A percentile compares a stretch with the other conserved stretches of the same genome.
These are phyloP conservation scores for Biston stratarius DNA, from an alignment of 2,888 invertebrate species.

Conservation along the genomic window DNA sequence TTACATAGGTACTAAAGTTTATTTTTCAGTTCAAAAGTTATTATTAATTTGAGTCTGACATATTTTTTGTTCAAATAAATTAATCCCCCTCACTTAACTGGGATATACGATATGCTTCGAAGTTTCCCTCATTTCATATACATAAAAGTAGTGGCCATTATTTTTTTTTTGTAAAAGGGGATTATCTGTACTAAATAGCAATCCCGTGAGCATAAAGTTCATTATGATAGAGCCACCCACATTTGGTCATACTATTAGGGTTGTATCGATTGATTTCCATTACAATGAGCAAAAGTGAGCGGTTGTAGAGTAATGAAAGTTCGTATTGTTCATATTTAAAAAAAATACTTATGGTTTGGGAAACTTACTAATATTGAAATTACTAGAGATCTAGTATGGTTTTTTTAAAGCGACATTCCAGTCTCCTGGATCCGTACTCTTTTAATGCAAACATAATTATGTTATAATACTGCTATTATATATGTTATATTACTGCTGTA, in stretches of 20 bases:
- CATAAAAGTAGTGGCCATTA: constrained; percentile 77
- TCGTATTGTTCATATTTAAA: no score
- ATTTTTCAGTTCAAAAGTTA: neutral
- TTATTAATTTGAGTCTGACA: neutral
- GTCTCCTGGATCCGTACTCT: no score
- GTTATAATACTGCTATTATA: no score
- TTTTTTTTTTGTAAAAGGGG: constrained; percentile 81
- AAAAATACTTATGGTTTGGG: no score
- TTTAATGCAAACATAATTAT: no score
- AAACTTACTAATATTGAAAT: no score
- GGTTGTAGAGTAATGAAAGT: neutral
- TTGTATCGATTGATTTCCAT: constrained; percentile 50
- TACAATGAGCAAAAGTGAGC: neutral
- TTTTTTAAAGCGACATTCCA: no score
- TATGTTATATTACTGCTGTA: no score
- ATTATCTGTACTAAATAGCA: constrained; percentile 78
- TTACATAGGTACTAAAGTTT: neutral
- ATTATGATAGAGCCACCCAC: constrained; percentile 63
- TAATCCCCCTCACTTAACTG: constrained; percentile 63
- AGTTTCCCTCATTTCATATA: constrained; percentile 80
- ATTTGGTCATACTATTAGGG: constrained; percentile 59
- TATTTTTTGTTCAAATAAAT: constrained; percentile 62
- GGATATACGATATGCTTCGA: constrained; percentile 50
- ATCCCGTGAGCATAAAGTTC: constrained; percentile 72
- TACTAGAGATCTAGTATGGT: no score